phyloP scores from a whole-genome alignment of 2,888 invertebrate species.

The Melitaea athalia region DNA sequence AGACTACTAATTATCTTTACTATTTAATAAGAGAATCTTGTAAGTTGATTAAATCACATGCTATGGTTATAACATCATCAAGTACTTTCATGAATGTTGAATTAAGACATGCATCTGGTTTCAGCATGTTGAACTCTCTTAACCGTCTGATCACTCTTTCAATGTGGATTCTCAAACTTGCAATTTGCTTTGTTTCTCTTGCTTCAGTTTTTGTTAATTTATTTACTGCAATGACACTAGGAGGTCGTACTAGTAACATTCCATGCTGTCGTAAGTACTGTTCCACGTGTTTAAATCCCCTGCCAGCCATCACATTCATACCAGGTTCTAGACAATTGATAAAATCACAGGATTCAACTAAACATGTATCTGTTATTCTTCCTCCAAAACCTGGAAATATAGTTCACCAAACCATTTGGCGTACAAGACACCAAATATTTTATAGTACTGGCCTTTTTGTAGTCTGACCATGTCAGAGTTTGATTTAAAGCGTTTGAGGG shows the following conservation, averaged over 20 bases:
- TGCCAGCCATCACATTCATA: background rate
- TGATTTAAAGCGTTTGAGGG: conserved; percentile 50
- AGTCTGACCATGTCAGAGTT: conserved; percentile 54
- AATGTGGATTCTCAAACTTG: conserved; percentile 40
- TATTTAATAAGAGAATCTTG: conserved; percentile 42
- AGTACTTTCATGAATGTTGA: conserved; percentile 12
- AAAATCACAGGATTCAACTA: conserved; percentile 2
- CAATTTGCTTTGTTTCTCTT: conserved; percentile 39
- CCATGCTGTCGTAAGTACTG: background rate
- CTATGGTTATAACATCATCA: conserved; percentile 40
- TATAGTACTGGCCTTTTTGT: conserved; percentile 45
- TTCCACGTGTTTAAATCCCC: conserved; percentile 43
- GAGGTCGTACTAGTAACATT: conserved; percentile 29
- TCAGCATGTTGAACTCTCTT: conserved; percentile 40
- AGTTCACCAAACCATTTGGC: background rate
- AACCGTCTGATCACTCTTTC: conserved; percentile 5
- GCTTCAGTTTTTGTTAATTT: conserved; percentile 38
- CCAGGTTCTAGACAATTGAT: background rate
- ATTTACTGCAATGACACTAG: conserved; percentile 34
- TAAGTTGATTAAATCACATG: conserved; percentile 42
- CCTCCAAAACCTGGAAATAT: conserved; percentile 2
- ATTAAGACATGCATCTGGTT: conserved; percentile 37
- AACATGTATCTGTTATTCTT: conserved; percentile 1
- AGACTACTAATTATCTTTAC: conserved; percentile 3
- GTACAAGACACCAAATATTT: background rate